Evolutionary conservation across 2,888 invertebrate genomes (phyloP).

Genomic region (Oithona nana): DNA sequence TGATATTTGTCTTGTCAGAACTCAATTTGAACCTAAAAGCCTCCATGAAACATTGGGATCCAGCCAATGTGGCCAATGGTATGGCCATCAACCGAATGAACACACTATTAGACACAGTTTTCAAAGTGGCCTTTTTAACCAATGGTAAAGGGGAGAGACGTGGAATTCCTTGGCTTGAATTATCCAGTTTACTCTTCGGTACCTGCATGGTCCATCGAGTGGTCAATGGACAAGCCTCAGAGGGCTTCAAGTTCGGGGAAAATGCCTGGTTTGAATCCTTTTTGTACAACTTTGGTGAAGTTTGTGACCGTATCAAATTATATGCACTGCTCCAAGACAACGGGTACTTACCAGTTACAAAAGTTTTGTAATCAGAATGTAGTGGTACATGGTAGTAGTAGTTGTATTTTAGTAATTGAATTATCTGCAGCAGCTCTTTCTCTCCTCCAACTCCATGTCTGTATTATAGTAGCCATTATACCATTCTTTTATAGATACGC

Average conservation of each 20-base stretch:
- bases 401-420: too few relatives aligned
- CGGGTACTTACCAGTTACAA: too few relatives aligned
- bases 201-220: slow-evolving; percentile 10
- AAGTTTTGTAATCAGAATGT: not conserved
- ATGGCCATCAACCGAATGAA: slow-evolving; percentile 7
- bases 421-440: not conserved
- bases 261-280: slow-evolving; percentile 12
- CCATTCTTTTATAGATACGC: not conserved
- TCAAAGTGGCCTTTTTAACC: not conserved
- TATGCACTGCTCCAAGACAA: slow-evolving; percentile 5
- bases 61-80: not conserved
- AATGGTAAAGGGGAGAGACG: not conserved
- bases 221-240: not conserved
- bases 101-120: not conserved
- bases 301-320: slow-evolving; percentile 10
- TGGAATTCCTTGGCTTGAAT: not conserved
- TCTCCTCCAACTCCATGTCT: not conserved
- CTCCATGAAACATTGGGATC: slow-evolving; percentile 4
- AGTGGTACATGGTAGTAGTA: too few relatives aligned
- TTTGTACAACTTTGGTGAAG: slow-evolving; percentile 9
- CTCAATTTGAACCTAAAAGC: not conserved
- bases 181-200: slow-evolving; percentile 2
- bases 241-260: slow-evolving; percentile 1
- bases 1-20: not conserved
- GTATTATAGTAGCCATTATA: not conserved